Evolutionary conservation across 1,140 invertebrate species (phyloP).

Genomic region (Sycophila sp.): DNA sequence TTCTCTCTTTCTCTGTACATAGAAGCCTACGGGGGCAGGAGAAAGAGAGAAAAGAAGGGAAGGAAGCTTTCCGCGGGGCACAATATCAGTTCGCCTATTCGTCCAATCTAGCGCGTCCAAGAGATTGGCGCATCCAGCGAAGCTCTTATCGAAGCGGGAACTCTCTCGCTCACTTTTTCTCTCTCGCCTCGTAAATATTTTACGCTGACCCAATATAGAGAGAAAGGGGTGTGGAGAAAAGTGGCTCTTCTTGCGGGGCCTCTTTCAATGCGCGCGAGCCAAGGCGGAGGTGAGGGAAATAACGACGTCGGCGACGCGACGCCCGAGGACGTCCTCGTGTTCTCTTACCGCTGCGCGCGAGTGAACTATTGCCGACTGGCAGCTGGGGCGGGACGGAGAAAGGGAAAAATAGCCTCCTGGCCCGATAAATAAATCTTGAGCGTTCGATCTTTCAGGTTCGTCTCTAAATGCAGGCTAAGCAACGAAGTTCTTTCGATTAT

Average conservation of each 20-base stretch:
- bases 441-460: not conserved
- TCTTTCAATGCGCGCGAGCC: not conserved
- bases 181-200: conserved; percentile 3
- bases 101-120: not conserved
- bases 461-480: too few relatives aligned
- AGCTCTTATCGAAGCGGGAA: not conserved
- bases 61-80: not conserved
- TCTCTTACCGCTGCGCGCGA: not conserved
- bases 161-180: not conserved
- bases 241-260: not conserved
- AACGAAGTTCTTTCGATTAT: too few relatives aligned
- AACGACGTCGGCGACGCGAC: not conserved
- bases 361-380: not conserved
- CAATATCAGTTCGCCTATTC: not conserved
- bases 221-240: not conserved
- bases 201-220: conserved; percentile 3
- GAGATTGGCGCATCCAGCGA: not conserved
- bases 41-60: not conserved
- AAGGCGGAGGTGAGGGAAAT: not conserved
- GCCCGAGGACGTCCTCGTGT: conserved; percentile 1
- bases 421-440: not conserved
- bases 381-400: too few relatives aligned
- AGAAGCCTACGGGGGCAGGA: not conserved
- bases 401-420: not conserved
- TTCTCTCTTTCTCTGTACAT: not conserved